Conservation (phyloP, 2,888 invertebrate species). For the Rhagium mordax region DNA sequence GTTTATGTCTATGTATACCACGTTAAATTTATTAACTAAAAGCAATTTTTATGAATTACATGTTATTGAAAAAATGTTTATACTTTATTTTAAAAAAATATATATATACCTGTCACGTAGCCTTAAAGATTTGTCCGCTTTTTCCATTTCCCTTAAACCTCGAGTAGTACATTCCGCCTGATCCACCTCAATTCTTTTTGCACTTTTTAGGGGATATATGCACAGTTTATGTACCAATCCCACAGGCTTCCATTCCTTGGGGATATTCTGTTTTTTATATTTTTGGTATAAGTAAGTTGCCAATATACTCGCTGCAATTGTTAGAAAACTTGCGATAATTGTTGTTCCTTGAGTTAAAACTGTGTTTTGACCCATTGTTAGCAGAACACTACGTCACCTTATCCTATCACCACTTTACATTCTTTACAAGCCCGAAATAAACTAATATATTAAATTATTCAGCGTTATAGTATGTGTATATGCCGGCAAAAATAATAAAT, state of each 20-base stretch:
- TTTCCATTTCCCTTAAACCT: slow-evolving; percentile 48
- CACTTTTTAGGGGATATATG: slow-evolving; percentile 59
- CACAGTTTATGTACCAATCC: slow-evolving; percentile 52
- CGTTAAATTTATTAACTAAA: too few species aligned
- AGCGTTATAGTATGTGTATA: not conserved
- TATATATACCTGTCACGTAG: slow-evolving; percentile 54
- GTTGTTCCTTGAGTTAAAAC: not conserved
- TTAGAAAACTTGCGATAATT: not conserved
- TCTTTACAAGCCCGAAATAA: not conserved
- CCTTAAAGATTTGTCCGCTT: slow-evolving; percentile 38
- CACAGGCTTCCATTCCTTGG: slow-evolving; percentile 54
- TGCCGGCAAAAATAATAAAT: not conserved
- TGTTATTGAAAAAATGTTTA: too few species aligned
- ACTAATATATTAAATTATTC: not conserved
- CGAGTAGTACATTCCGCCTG: slow-evolving; percentile 48
- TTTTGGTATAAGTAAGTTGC: not conserved
- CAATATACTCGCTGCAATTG: not conserved
- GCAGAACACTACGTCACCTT: not conserved
- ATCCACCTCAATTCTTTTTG: slow-evolving; percentile 45
- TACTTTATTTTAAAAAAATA: too few species aligned
- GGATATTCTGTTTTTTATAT: slow-evolving; percentile 41
- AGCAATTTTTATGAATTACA: too few species aligned
- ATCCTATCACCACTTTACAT: not conserved
- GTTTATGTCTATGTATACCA: too few species aligned
- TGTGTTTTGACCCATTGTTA: not conserved